A percentile compares a stretch with the other conserved stretches of the same genome.
Conservation (phyloP, 2,797 vertebrate genomes). For the Alauda arvensis region DNA sequence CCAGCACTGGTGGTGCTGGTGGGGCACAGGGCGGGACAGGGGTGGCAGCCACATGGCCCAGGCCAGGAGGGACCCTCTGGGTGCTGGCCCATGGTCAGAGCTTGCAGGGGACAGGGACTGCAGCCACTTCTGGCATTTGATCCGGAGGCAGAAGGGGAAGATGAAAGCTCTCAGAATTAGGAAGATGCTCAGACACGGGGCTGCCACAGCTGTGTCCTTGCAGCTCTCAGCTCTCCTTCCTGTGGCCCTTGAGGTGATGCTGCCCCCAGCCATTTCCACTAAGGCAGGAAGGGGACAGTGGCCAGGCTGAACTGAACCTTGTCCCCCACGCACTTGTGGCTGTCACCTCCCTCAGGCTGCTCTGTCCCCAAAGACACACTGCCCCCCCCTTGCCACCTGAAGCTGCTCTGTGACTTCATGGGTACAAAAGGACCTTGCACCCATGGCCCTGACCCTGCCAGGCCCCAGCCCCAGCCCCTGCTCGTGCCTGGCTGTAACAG, state of each 20-base stretch:
- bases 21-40: background rate
- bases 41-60: background rate
- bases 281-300: background rate
- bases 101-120: background rate
- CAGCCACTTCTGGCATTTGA: background rate
- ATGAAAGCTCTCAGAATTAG: background rate
- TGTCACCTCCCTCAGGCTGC: background rate
- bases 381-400: background rate
- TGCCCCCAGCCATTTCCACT: background rate
- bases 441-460: accelerated
- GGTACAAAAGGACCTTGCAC: accelerated
- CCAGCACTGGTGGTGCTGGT: accelerated
- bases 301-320: background rate
- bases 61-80: background rate
- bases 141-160: background rate
- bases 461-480: background rate
- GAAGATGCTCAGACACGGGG: background rate
- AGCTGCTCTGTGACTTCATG: background rate
- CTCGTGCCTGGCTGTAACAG: background rate
- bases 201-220: background rate
- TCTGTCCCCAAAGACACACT: background rate
- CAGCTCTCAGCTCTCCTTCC: background rate
- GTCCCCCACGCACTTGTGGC: accelerated
- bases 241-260: accelerated
- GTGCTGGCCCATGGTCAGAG: accelerated